These are phyloP conservation scores for Zaprionus davidi DNA, from an alignment of 1,140 invertebrate species.

Conservation along the genomic window DNA sequence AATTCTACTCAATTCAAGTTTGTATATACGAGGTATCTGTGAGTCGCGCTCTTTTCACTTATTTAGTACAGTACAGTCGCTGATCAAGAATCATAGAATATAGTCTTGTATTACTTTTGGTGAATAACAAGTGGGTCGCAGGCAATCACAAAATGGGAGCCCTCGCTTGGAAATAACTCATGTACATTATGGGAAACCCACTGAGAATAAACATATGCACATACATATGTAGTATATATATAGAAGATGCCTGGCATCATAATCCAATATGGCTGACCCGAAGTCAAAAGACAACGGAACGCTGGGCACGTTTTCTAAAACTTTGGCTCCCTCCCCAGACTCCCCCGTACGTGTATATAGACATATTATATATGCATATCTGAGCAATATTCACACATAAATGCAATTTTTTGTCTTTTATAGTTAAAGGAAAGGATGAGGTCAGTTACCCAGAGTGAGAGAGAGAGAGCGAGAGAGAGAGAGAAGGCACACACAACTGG, in stretches of 20 bases:
- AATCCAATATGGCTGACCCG: constrained; percentile 28
- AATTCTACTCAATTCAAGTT: no score
- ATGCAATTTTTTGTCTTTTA: constrained; percentile 42
- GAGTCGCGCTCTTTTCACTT: background rate
- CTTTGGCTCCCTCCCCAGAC: background rate
- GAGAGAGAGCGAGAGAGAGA: constrained; percentile 1
- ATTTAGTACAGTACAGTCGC: background rate
- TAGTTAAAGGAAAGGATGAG: constrained; percentile 57
- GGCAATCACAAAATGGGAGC: constrained; percentile 31
- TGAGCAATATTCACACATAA: constrained; percentile 27
- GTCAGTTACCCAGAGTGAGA: constrained; percentile 15
- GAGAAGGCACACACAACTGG: constrained; percentile 16
- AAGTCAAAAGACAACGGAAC: constrained; percentile 22
- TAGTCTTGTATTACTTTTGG: background rate
- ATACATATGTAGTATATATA: background rate
- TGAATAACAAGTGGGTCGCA: constrained; percentile 1
- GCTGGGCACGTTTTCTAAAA: constrained; percentile 34
- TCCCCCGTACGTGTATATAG: background rate
- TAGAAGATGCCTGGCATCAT: constrained; percentile 17
- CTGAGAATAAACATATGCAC: constrained; percentile 4
- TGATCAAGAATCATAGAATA: background rate
- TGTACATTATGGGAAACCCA: constrained; percentile 19
- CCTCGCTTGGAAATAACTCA: constrained; percentile 11
- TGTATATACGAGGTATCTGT: background rate
- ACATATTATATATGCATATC: constrained; percentile 5